Percentiles rank a stretch among this genome's conserved stretches.
Evolutionary conservation across 35 echinoderm and acorn worm genomes (phyloP).

Genomic region (Heliocidaris erythrogramma): DNA sequence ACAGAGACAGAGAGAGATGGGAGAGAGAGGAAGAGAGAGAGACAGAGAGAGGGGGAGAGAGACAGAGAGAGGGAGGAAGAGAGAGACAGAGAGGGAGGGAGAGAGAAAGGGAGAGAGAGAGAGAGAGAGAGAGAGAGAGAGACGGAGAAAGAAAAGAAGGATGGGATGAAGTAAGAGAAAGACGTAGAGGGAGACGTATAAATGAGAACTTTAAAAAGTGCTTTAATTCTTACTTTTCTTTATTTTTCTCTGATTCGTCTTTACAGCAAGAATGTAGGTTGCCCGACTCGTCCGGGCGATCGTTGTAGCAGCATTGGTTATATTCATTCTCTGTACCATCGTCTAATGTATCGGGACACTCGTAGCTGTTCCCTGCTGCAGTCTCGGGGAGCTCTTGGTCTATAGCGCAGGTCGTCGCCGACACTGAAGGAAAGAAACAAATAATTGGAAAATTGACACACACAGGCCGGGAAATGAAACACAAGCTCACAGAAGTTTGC

Average conservation of each 20-base stretch:
- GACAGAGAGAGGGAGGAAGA: no score
- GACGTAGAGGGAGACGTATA: neutral
- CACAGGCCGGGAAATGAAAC: neutral
- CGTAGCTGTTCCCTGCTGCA: constrained; percentile 45
- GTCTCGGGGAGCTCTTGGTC: constrained; percentile 22
- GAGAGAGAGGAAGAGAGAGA: no score
- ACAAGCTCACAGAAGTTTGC: no score
- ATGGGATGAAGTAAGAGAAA: no score
- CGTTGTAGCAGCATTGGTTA: constrained; percentile 27
- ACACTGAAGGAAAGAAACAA: neutral
- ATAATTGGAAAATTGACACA: neutral
- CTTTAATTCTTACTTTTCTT: constrained; percentile 20
- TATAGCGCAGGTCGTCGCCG: constrained; percentile 28
- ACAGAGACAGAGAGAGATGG: no score
- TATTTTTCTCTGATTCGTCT: neutral
- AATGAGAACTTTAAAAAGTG: neutral
- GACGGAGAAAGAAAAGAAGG: no score
- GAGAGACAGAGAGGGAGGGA: no score
- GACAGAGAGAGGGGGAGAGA: no score
- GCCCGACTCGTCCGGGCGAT: constrained; percentile 23
- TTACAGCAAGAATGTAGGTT: constrained; percentile 27
- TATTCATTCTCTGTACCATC: neutral
- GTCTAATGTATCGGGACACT: neutral
- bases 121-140: no score
- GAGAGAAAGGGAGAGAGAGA: no score